Percentiles rank a stretch among this genome's conserved stretches.
Evolutionary conservation across 2,888 invertebrate species (phyloP).

Genomic region (Andricus quercusramuli): DNA sequence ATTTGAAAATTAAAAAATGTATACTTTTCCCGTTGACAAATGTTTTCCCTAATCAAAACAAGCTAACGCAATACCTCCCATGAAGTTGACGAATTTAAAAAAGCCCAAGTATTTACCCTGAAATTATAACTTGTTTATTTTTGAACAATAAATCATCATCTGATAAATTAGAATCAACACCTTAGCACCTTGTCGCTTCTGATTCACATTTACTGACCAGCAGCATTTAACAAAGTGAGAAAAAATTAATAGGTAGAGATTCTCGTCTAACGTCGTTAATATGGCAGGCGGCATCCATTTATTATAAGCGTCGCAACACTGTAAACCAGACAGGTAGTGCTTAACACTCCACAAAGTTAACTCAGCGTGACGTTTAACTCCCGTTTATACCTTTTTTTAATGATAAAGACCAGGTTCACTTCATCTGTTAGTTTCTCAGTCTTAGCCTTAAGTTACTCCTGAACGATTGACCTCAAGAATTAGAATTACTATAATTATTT

Average conservation of each 20-base stretch:
- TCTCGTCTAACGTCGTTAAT: slow-evolving; percentile 39
- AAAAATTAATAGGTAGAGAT: slow-evolving; percentile 39
- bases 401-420: slow-evolving; percentile 28
- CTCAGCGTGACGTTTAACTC: slow-evolving; percentile 35
- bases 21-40: too few species aligned
- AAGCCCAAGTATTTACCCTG: not conserved
- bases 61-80: too few species aligned
- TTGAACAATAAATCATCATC: not conserved
- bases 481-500: not conserved
- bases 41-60: too few species aligned
- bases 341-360: slow-evolving; percentile 35
- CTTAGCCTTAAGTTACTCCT: not conserved
- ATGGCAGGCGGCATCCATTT: slow-evolving; percentile 35
- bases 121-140: too few species aligned
- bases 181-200: slow-evolving; percentile 30
- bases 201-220: not conserved
- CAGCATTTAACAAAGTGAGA: slow-evolving; percentile 21
- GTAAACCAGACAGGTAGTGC: slow-evolving; percentile 32
- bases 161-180: not conserved
- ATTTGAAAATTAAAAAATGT: too few species aligned
- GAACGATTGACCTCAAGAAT: not conserved
- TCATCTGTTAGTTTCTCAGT: slow-evolving; percentile 5
- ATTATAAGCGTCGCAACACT: slow-evolving; percentile 3
- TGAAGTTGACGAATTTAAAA: not conserved
- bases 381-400: slow-evolving; percentile 36